phyloP scores from a whole-genome alignment of 2,113 vertebrate species.

The Chunga burmeisteri region DNA sequence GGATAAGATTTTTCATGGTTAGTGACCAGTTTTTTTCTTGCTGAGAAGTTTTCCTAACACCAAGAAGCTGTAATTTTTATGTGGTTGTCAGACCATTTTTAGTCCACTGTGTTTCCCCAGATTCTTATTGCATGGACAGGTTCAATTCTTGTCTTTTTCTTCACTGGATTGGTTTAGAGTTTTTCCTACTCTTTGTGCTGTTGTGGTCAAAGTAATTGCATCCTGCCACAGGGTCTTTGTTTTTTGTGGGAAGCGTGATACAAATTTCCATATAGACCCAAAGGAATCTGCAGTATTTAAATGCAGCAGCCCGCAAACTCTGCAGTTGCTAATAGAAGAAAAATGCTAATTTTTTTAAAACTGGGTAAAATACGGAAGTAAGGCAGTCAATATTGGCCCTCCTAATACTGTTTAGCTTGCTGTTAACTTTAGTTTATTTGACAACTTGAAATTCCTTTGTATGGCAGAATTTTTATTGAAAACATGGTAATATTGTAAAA shows the following conservation, averaged over 20 bases:
- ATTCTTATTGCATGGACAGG: rapidly evolving
- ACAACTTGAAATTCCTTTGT: neutral
- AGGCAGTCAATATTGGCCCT: neutral
- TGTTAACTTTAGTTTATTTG: neutral
- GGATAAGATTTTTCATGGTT: neutral
- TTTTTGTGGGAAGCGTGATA: neutral
- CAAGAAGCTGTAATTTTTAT: neutral
- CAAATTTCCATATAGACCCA: neutral
- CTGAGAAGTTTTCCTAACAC: neutral
- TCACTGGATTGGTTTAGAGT: neutral
- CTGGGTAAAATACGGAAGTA: neutral
- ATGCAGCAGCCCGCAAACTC: neutral
- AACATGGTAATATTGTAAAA: neutral
- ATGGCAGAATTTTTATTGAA: neutral
- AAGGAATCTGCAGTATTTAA: neutral
- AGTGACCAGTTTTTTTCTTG: neutral
- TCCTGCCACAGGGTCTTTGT: neutral
- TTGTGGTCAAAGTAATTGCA: neutral
- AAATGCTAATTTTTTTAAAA: neutral
- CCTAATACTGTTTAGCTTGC: neutral
- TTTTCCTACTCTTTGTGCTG: neutral
- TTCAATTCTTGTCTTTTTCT: neutral
- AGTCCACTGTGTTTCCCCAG: neutral
- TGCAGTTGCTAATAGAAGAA: neutral
- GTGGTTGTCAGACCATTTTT: neutral